Evolutionary conservation across 2,888 invertebrate genomes (phyloP).

Genomic region (Agapetus fuscipes): DNA sequence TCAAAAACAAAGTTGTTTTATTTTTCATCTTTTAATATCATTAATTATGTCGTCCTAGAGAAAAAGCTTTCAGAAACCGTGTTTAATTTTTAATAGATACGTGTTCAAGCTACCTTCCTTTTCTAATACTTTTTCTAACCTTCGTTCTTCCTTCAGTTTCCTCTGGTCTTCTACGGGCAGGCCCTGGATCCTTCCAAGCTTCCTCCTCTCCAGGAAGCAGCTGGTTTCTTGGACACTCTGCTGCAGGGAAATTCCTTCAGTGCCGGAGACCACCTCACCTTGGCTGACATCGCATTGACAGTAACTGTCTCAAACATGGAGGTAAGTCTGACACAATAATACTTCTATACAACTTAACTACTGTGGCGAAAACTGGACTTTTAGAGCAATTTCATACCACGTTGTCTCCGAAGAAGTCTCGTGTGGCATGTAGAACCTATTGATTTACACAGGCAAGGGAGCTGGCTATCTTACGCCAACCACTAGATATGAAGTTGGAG

Average conservation of each 20-base stretch:
- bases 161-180: slow-evolving; percentile 49
- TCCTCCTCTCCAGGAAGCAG: slow-evolving; percentile 57
- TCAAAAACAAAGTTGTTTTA: too few relatives aligned
- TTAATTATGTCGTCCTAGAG: too few relatives aligned
- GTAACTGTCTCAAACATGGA: slow-evolving; percentile 62
- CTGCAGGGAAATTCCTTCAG: slow-evolving; percentile 59
- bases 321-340: slow-evolving; percentile 29
- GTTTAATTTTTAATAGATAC: too few relatives aligned
- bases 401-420: neutral
- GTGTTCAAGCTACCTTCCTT: too few relatives aligned
- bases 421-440: too few relatives aligned
- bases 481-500: too few relatives aligned
- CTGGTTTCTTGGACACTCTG: slow-evolving; percentile 59
- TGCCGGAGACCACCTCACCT: slow-evolving; percentile 64
- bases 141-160: slow-evolving; percentile 46
- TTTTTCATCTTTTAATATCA: too few relatives aligned
- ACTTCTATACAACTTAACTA: neutral
- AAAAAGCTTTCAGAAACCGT: too few relatives aligned
- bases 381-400: neutral
- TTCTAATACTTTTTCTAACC: too few relatives aligned
- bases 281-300: slow-evolving; percentile 66
- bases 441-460: too few relatives aligned
- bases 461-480: too few relatives aligned
- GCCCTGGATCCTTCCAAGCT: slow-evolving; percentile 57
- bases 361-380: too few relatives aligned